Evolutionary conservation across 2,797 vertebrate species (phyloP).

Genomic region (Poecilia wingei): DNA sequence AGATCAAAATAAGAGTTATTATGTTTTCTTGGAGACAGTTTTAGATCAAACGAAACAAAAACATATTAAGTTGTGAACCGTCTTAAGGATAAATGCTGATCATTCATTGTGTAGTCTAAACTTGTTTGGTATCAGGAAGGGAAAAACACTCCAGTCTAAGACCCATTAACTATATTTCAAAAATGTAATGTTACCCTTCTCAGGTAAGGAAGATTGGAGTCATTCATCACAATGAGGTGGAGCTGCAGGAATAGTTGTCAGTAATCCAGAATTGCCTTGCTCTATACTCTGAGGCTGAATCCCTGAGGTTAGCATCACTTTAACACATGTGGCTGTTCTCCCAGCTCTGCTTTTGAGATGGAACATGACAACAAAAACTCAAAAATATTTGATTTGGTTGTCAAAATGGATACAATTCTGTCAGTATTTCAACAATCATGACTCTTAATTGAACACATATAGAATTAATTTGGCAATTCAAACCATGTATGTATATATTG

Average conservation of each 20-base stretch:
- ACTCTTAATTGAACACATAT: conserved; percentile 14
- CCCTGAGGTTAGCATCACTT: conserved; percentile 57
- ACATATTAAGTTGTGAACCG: not conserved
- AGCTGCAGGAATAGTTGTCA: conserved; percentile 53
- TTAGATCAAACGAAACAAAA: conserved; percentile 3
- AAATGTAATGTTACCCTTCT: conserved; percentile 48
- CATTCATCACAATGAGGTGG: conserved; percentile 58
- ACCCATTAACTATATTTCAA: conserved; percentile 42
- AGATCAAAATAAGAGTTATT: not conserved
- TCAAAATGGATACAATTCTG: conserved; percentile 1
- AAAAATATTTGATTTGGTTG: not conserved
- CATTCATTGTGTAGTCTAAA: conserved; percentile 3
- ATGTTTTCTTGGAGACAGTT: not conserved
- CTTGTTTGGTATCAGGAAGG: conserved; percentile 14
- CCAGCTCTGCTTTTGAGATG: conserved; percentile 18
- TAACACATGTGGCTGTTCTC: conserved; percentile 36
- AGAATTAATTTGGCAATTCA: not conserved
- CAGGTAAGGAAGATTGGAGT: conserved; percentile 43
- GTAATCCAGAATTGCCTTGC: conserved; percentile 60
- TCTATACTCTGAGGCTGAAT: conserved; percentile 41
- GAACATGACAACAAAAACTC: conserved; percentile 16
- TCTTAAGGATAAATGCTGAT: conserved; percentile 1
- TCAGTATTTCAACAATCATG: conserved; percentile 8
- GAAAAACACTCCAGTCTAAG: conserved; percentile 33
- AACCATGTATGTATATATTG: not conserved